Evolutionary conservation across 2,113 vertebrate species (phyloP), one percentile per base, ranked within the genome.

Genomic region (Saimiri boliviensis): DNA sequence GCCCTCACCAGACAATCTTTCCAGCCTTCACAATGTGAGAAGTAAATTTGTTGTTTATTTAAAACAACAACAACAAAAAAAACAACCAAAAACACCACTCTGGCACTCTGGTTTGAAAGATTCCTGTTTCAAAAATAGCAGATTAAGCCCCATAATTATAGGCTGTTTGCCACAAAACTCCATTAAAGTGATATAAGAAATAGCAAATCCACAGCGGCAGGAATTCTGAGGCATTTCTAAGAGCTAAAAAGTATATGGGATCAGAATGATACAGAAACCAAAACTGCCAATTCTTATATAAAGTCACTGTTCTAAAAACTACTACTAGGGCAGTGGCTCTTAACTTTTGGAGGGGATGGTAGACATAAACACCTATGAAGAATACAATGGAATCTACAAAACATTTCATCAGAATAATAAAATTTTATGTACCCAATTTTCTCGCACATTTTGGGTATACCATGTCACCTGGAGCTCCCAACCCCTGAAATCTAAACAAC

Each of bases 161-260:
- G 87, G 27, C 35, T n/a, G 25, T 91, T 91, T 94, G 56, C 32
- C 56, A 83, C 19, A 70, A 68, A 93, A 56, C 30, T 17, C 19
- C 71, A 94, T 70, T 82, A 94, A 89, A 86, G 49, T 87, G 56
- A 70, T 37, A 79, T 21, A 87, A 81, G 30, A 87, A 83, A 71
- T 30, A 70, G 49, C 73, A 70, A 71, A 56, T 84, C 17, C 35
- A 68, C 11, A n/a, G 17, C 35, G 66, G 54, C 47, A 2, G 5
- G 21, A 85, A 76, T 93, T 93, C 27, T 93, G 73, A 93, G 52
- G 42, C 45, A 82, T 56, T 86, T 87, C 16, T 87, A 76, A 21
- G 40, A 76, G 49, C 54, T 86, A 68, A 27, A 20, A 87, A 74
- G 7, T 83, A 56, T n/a, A 70, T 60, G 27, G 25, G 14, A 42